These are phyloP conservation scores for Drosophila ironensis DNA, from an alignment of 1,140 invertebrate genomes.

Conservation along the genomic window DNA sequence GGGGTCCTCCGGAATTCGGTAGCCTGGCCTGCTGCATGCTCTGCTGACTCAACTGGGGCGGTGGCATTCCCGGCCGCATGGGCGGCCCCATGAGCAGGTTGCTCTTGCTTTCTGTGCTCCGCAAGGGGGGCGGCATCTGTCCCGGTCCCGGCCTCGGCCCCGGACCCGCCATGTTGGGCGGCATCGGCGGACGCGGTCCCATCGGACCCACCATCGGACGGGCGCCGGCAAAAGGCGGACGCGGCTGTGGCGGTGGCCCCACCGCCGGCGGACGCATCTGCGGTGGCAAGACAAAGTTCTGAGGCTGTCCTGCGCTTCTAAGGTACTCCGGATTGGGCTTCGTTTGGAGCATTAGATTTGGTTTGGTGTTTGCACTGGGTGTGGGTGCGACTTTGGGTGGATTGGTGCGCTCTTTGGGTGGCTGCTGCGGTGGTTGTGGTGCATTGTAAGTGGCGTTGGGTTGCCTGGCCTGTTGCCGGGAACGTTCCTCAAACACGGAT, in stretches of 20 bases:
- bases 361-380: slow-evolving; percentile 1
- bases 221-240: slow-evolving; percentile 69
- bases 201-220: slow-evolving; percentile 65
- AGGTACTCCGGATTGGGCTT: slow-evolving; percentile 46
- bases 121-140: slow-evolving; percentile 62
- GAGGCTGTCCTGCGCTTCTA: slow-evolving; percentile 42
- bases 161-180: slow-evolving; percentile 60
- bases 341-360: slow-evolving; percentile 20
- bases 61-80: slow-evolving; percentile 69
- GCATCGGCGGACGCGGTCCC: slow-evolving; percentile 66
- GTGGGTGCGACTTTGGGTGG: slow-evolving; percentile 1
- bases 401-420: slow-evolving; percentile 35
- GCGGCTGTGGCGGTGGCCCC: slow-evolving; percentile 61
- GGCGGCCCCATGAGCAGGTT: slow-evolving; percentile 72
- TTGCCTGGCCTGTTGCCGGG: slow-evolving; percentile 3
- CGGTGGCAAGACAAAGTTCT: slow-evolving; percentile 61
- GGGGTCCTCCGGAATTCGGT: slow-evolving; percentile 53
- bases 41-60: slow-evolving; percentile 40
- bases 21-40: slow-evolving; percentile 57
- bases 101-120: slow-evolving; percentile 74
- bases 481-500: neutral
- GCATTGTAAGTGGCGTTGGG: slow-evolving; percentile 2
- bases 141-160: slow-evolving; percentile 38
- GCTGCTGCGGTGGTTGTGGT: no score
- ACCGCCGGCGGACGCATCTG: slow-evolving; percentile 62